phyloP scores from a whole-genome alignment of 2,113 vertebrate genomes.

The Emydura subglobosa region DNA sequence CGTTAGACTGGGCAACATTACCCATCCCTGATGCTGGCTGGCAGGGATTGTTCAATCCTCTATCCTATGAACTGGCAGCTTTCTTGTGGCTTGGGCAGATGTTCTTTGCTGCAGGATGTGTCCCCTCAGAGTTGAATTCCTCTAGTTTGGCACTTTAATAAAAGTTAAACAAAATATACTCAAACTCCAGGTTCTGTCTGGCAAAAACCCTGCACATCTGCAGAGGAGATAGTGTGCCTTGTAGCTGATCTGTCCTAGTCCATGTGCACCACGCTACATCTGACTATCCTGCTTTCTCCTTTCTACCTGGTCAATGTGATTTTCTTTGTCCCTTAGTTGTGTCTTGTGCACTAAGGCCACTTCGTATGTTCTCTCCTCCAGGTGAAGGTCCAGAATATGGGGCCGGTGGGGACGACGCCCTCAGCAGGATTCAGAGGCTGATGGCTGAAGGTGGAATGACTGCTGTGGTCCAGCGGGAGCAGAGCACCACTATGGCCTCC shows the following conservation, averaged over 20 bases:
- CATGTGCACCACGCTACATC: fast-evolving
- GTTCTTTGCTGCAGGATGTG: background rate
- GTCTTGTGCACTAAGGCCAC: background rate
- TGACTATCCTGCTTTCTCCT: background rate
- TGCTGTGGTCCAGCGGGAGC: conserved; percentile 96
- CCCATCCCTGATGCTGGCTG: background rate
- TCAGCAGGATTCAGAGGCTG: conserved; percentile 94
- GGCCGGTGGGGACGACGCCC: conserved; percentile 87
- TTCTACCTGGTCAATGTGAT: background rate
- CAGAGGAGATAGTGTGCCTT: background rate
- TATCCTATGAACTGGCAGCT: background rate
- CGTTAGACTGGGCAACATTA: background rate
- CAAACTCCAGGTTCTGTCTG: background rate
- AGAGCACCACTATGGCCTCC: conserved; percentile 98
- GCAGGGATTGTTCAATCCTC: background rate
- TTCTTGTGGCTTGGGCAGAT: background rate
- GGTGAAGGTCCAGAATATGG: conserved; percentile 85
- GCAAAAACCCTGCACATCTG: background rate
- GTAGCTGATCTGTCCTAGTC: background rate
- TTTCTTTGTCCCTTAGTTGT: background rate
- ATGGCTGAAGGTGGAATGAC: conserved; percentile 99
- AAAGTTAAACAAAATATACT: background rate
- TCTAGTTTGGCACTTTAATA: background rate
- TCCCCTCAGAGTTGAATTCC: background rate
- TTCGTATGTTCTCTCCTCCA: conserved; percentile 67